These are phyloP conservation scores for Alethe diademata DNA, from an alignment of 2,113 vertebrate species.

Conservation along the genomic window DNA sequence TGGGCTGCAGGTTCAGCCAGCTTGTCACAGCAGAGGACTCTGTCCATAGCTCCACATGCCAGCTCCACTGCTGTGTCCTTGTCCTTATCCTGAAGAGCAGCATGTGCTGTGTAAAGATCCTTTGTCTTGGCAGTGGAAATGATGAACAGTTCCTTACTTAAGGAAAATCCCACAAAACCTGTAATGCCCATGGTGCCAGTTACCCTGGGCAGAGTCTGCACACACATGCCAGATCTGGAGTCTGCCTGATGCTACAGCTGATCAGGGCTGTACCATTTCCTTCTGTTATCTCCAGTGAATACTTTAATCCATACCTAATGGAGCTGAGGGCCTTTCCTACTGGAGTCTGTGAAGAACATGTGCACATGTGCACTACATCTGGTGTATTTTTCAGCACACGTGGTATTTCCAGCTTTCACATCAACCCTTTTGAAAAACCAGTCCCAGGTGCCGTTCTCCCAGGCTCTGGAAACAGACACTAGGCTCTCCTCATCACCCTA, in stretches of 20 bases:
- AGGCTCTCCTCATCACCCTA: too few species aligned
- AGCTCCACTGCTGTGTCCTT: accelerated
- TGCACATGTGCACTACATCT: too few species aligned
- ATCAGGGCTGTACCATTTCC: not conserved
- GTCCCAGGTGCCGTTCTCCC: not conserved
- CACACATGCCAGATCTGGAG: not conserved
- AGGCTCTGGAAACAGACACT: not conserved
- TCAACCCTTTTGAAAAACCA: not conserved
- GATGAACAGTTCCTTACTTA: not conserved
- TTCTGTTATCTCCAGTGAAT: not conserved
- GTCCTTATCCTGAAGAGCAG: not conserved
- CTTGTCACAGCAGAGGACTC: accelerated
- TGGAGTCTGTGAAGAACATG: not conserved
- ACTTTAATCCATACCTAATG: not conserved
- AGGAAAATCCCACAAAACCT: not conserved
- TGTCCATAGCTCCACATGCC: accelerated
- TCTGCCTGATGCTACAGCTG: not conserved
- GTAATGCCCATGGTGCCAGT: too few species aligned
- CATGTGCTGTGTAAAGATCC: not conserved
- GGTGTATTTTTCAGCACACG: not conserved
- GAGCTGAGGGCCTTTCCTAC: not conserved
- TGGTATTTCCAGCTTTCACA: not conserved
- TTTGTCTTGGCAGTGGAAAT: not conserved
- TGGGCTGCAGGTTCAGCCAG: not conserved
- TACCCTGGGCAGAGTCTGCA: not conserved